A percentile compares a stretch with the other conserved stretches of the same genome.
Conservation (phyloP, 1,140 invertebrate species). For the Belonocnema kinseyi region DNA sequence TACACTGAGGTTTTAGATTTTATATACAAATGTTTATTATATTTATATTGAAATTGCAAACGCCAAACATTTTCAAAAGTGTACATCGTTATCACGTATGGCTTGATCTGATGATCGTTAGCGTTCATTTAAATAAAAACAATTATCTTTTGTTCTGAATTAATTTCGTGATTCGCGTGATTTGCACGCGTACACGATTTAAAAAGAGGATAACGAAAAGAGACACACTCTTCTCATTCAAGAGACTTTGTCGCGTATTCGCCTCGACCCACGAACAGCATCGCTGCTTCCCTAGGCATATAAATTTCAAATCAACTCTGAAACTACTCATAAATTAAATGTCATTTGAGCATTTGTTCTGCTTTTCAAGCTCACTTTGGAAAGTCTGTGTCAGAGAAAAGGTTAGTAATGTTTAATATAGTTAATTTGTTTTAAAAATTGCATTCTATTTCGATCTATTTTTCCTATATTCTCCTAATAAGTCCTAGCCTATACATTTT, state of each 20-base stretch:
- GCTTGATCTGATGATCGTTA: neutral
- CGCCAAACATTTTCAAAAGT: no score
- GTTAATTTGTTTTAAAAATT: neutral
- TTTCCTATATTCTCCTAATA: no score
- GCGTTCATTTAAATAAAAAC: slow-evolving; percentile 38
- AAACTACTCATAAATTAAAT: no score
- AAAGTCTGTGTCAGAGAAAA: neutral
- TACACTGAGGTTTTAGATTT: no score
- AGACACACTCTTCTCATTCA: slow-evolving; percentile 52
- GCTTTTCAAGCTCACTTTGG: neutral
- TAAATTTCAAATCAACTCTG: no score
- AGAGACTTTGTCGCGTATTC: no score
- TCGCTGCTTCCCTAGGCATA: no score
- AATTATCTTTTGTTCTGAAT: neutral
- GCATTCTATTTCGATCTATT: no score
- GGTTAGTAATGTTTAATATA: neutral
- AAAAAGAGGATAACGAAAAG: slow-evolving; percentile 39
- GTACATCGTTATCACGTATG: neutral
- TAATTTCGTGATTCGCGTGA: slow-evolving; percentile 1
- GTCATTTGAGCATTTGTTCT: neutral
- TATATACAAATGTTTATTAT: no score
- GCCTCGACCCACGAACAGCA: no score
- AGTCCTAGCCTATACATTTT: no score
- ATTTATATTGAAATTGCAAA: no score
- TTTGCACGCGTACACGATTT: slow-evolving; percentile 40